Conservation (phyloP, 2,888 invertebrate genomes). For the Gymnoscelis rufifasciata region DNA sequence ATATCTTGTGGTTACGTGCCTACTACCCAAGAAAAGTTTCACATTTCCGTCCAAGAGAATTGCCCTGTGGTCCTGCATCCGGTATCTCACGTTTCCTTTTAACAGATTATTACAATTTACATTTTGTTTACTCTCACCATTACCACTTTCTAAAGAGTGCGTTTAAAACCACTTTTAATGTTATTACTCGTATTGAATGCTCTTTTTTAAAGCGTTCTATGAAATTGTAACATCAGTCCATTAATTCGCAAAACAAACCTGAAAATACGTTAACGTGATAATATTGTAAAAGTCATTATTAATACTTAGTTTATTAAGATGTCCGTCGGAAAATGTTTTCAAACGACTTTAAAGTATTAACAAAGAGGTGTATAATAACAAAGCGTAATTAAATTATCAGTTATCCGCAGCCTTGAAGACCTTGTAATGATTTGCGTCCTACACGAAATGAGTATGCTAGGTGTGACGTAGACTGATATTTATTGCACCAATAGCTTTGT, state of each 20-base stretch:
- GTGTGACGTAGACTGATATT: conserved; percentile 4
- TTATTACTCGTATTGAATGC: not conserved
- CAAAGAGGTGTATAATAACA: conserved; percentile 33
- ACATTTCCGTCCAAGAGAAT: conserved; percentile 1
- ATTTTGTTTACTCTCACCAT: conserved; percentile 1
- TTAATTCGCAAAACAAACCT: too few relatives aligned
- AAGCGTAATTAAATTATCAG: conserved; percentile 52
- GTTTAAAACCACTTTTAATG: too few relatives aligned
- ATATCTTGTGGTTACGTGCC: not conserved
- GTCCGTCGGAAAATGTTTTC: too few relatives aligned
- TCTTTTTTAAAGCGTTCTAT: conserved; percentile 1
- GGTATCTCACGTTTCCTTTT: conserved; percentile 6
- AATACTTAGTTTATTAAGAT: too few relatives aligned
- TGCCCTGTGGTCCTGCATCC: conserved; percentile 9
- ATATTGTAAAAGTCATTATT: too few relatives aligned
- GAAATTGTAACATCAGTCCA: too few relatives aligned
- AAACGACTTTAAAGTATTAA: not conserved
- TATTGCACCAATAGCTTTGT: conserved; percentile 2
- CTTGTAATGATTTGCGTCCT: conserved; percentile 61
- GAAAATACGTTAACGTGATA: too few relatives aligned
- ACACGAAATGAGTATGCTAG: conserved; percentile 33
- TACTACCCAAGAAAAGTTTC: not conserved
- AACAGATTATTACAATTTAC: conserved; percentile 1
- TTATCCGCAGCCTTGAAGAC: conserved; percentile 52
- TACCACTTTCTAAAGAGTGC: too few relatives aligned